phyloP scores from a whole-genome alignment of 2,113 vertebrate species.

The Tragulus kanchil region DNA sequence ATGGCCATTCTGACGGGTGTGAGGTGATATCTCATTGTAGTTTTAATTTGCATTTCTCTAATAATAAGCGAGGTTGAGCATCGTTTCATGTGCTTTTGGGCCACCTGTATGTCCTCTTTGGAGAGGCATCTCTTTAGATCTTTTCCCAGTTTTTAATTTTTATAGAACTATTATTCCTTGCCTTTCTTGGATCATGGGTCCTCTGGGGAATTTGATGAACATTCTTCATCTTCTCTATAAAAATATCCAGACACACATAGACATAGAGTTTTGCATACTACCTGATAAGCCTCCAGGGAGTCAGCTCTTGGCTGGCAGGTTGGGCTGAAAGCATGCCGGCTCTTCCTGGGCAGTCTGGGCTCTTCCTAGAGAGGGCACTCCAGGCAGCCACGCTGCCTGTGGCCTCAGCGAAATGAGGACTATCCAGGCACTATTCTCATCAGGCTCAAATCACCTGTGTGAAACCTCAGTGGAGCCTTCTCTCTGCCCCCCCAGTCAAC shows the following conservation, averaged over 20 bases:
- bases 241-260: background rate
- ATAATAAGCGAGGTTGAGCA: too few relatives aligned
- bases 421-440: conserved; percentile 53
- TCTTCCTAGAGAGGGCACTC: background rate
- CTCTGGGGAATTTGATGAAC: conserved; percentile 15
- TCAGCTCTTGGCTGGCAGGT: background rate
- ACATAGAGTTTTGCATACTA: background rate
- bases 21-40: too few relatives aligned
- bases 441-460: conserved; percentile 68
- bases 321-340: background rate
- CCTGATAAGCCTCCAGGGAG: background rate
- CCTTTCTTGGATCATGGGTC: background rate
- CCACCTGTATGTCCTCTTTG: too few relatives aligned
- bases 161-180: background rate
- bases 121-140: too few relatives aligned
- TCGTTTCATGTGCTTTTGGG: too few relatives aligned
- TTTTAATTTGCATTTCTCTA: too few relatives aligned
- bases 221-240: background rate
- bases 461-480: conserved; percentile 68
- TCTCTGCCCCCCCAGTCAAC: background rate
- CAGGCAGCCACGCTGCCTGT: background rate
- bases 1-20: too few relatives aligned
- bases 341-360: background rate
- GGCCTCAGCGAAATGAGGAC: conserved; percentile 23
- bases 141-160: too few relatives aligned